phyloP scores from a whole-genome alignment of 2,113 vertebrate species.

The Tragelaphus buxtoni region DNA sequence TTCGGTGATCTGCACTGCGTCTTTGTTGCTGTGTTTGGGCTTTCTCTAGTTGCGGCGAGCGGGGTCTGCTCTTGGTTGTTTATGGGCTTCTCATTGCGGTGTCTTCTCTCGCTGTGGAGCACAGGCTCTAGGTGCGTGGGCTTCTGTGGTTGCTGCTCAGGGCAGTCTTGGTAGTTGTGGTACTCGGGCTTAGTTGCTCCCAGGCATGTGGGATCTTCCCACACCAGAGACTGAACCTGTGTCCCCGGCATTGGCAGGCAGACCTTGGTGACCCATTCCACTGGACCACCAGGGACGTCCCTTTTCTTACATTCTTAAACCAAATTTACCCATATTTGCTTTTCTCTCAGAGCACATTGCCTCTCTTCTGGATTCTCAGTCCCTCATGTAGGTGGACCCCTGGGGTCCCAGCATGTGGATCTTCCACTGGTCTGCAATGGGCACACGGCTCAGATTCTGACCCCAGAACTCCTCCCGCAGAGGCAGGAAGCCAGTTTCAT shows the following conservation, averaged over 20 bases:
- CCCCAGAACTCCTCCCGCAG: not conserved
- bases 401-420: accelerated
- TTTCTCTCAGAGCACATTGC: not conserved
- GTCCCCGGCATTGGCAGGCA: not conserved
- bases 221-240: not conserved
- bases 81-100: not conserved
- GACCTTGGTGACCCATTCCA: not conserved
- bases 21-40: not conserved
- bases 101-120: not conserved
- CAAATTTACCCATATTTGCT: not conserved
- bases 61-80: not conserved
- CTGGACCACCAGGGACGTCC: not conserved
- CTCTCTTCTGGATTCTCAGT: not conserved
- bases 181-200: not conserved
- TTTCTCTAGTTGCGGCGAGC: accelerated
- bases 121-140: accelerated
- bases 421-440: not conserved
- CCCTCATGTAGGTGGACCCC: not conserved
- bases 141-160: not conserved
- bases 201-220: not conserved
- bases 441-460: not conserved
- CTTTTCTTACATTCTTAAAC: not conserved
- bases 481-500: not conserved
- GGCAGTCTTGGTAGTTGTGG: not conserved
- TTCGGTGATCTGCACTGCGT: not conserved